phyloP scores from a whole-genome alignment of 2,113 vertebrate genomes.

The Platanista minor region DNA sequence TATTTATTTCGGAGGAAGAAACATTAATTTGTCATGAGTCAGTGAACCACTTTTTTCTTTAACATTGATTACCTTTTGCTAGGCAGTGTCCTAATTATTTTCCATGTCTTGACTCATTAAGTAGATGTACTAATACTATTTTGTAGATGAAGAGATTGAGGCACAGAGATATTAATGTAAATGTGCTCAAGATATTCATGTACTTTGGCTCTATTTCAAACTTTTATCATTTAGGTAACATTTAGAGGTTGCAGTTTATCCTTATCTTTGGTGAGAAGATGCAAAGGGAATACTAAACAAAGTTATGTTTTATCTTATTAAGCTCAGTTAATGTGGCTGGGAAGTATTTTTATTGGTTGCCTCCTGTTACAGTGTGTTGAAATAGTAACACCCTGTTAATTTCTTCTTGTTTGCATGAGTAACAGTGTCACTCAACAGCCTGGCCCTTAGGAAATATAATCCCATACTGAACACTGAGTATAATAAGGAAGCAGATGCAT shows the following conservation, averaged over 20 bases:
- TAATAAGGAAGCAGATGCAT: background rate
- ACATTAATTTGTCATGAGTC: constrained; percentile 7
- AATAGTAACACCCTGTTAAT: background rate
- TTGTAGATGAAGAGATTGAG: background rate
- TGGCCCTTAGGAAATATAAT: background rate
- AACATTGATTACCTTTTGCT: background rate
- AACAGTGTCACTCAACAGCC: background rate
- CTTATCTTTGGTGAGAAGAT: background rate
- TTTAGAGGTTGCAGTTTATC: background rate
- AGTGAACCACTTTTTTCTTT: background rate
- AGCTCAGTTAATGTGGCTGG: background rate
- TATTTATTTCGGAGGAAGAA: constrained; percentile 11
- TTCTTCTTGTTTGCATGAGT: background rate
- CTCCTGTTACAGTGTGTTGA: background rate
- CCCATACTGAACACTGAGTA: background rate
- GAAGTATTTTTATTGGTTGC: background rate
- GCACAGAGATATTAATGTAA: background rate
- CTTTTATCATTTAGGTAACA: background rate
- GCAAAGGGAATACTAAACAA: background rate
- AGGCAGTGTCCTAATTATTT: background rate
- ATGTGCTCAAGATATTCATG: background rate
- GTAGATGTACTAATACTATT: background rate
- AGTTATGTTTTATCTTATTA: background rate
- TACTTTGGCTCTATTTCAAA: background rate
- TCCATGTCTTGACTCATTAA: background rate